Percentiles rank a stretch among this genome's conserved stretches.
Conservation (phyloP, 2,113 vertebrate genomes). For the Pterophyllum scalare region DNA sequence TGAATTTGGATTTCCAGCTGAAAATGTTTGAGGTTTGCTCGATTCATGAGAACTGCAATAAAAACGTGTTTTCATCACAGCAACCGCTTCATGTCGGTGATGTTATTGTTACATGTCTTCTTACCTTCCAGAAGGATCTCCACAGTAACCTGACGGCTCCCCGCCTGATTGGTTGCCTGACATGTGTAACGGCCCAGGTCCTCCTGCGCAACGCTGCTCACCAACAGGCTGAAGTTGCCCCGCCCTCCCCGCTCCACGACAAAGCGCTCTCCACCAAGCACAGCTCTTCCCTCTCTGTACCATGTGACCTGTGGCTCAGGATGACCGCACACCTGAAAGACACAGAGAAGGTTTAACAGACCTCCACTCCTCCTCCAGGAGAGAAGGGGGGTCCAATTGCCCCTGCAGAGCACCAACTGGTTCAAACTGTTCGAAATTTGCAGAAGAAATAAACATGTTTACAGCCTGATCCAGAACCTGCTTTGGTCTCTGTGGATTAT, state of each 20-base stretch:
- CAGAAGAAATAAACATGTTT: too few relatives aligned
- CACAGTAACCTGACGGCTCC: constrained; percentile 88
- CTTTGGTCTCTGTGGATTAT: too few relatives aligned
- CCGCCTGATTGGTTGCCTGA: constrained; percentile 86
- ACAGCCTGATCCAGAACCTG: too few relatives aligned
- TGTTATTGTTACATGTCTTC: not conserved
- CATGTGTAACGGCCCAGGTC: constrained; percentile 91
- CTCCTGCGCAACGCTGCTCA: constrained; percentile 80
- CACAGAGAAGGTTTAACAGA: not conserved
- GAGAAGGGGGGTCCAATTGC: too few relatives aligned
- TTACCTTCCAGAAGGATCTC: constrained; percentile 91
- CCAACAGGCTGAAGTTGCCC: constrained; percentile 87
- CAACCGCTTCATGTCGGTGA: not conserved
- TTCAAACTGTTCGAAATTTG: too few relatives aligned
- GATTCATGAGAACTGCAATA: too few relatives aligned
- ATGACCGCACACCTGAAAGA: constrained; percentile 86
- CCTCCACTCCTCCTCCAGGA: too few relatives aligned
- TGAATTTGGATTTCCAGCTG: not conserved
- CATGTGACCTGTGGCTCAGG: constrained; percentile 91
- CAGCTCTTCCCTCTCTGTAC: constrained; percentile 86
- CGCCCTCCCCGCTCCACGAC: constrained; percentile 77
- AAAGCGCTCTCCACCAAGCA: constrained; percentile 81
- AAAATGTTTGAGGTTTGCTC: too few relatives aligned
- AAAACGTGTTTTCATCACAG: not conserved
- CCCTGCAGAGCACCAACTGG: too few relatives aligned